These are phyloP conservation scores for Eulemur coronatus DNA, from an alignment of 2,797 vertebrate genomes.

Conservation along the genomic window DNA sequence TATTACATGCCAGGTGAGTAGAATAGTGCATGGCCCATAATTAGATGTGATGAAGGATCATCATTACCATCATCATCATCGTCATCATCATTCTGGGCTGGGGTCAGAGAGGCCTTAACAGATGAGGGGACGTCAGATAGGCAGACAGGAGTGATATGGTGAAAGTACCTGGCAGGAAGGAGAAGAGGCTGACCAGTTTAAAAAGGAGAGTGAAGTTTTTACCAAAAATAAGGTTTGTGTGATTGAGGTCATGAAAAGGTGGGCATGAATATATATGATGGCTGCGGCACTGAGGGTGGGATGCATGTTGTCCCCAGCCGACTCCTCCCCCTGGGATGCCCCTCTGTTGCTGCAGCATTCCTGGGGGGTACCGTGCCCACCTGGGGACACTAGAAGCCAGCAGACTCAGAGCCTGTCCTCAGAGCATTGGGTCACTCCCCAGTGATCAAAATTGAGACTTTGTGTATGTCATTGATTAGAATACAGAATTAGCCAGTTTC, in stretches of 20 bases:
- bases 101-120: neutral
- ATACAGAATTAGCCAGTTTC: neutral
- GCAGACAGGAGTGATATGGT: neutral
- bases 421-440: neutral
- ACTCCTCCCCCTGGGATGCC: neutral
- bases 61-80: accelerated
- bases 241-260: neutral
- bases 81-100: neutral
- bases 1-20: neutral
- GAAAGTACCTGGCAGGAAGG: neutral
- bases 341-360: neutral
- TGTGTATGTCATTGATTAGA: neutral
- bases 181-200: neutral
- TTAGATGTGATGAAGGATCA: neutral
- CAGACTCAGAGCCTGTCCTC: neutral
- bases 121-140: neutral
- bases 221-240: neutral
- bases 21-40: accelerated
- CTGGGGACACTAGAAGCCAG: neutral
- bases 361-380: neutral
- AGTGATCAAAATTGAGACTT: neutral
- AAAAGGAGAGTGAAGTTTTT: neutral
- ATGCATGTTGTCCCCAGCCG: neutral
- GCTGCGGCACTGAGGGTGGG: neutral
- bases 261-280: neutral